Conservation (phyloP, 2,888 invertebrate genomes). For the Agrochola lychnidis region DNA sequence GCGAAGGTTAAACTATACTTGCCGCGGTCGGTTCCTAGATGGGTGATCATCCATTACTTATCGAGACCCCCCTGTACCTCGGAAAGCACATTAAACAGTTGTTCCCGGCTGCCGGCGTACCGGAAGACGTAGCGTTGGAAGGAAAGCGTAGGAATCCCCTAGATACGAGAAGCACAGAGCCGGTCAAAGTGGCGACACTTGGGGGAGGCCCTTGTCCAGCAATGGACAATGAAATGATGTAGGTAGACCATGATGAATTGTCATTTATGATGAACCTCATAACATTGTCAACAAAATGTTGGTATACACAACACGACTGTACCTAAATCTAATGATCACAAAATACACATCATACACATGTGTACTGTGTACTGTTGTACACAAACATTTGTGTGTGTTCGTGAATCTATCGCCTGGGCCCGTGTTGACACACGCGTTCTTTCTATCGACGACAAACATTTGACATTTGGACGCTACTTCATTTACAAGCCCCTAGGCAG, state of each 20-base stretch:
- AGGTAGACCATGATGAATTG: too few relatives aligned
- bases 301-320: constrained; percentile 2
- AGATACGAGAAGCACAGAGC: neutral
- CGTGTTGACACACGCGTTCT: constrained; percentile 54
- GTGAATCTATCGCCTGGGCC: constrained; percentile 59
- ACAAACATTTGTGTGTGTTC: constrained; percentile 54
- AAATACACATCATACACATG: constrained; percentile 4
- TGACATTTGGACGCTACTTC: constrained; percentile 58
- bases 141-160: too few relatives aligned
- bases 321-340: constrained; percentile 4
- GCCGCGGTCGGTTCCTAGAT: too few relatives aligned
- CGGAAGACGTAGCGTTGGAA: too few relatives aligned
- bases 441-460: constrained; percentile 62
- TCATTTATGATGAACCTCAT: neutral
- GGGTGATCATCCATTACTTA: too few relatives aligned
- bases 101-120: too few relatives aligned
- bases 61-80: too few relatives aligned
- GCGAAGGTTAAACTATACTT: too few relatives aligned
- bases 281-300: neutral
- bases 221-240: too few relatives aligned
- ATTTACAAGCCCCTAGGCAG: constrained; percentile 50
- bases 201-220: neutral
- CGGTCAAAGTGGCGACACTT: neutral
- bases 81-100: too few relatives aligned
- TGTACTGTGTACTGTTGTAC: constrained; percentile 12